Evolutionary conservation across 2,888 invertebrate species (phyloP).

Genomic region (Cheilosia soror): DNA sequence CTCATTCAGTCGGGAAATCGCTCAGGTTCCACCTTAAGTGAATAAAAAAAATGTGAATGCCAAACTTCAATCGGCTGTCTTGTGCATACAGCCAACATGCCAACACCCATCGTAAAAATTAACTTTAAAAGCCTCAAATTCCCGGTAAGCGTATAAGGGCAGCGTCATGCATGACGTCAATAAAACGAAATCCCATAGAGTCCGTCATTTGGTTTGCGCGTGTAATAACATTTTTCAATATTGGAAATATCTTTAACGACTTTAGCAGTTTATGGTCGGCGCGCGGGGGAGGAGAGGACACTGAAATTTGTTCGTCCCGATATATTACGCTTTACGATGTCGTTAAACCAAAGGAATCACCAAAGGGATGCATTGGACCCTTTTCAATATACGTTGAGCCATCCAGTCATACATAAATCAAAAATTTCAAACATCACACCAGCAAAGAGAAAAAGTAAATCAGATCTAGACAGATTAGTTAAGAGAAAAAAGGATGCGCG

Average conservation of each 20-base stretch:
- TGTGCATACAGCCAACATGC: background rate
- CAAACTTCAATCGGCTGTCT: background rate
- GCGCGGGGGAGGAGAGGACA: background rate
- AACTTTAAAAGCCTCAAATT: conserved; percentile 14
- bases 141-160: conserved; percentile 11
- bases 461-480: conserved; percentile 46
- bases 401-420: conserved; percentile 28
- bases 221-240: conserved; percentile 14
- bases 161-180: background rate
- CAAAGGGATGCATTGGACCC: conserved; percentile 34
- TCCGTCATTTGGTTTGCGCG: background rate
- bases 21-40: background rate
- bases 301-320: background rate
- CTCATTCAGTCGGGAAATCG: background rate
- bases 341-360: conserved; percentile 37
- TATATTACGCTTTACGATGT: conserved; percentile 41
- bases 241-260: conserved; percentile 54
- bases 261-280: conserved; percentile 15
- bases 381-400: conserved; percentile 39
- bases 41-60: background rate
- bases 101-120: conserved; percentile 12
- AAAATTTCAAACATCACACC: conserved; percentile 26
- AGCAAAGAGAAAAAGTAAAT: background rate
- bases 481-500: background rate
- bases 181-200: conserved; percentile 3